These are phyloP conservation scores for Poecilia gillii DNA, from an alignment of 2,797 vertebrate genomes.

Conservation along the genomic window DNA sequence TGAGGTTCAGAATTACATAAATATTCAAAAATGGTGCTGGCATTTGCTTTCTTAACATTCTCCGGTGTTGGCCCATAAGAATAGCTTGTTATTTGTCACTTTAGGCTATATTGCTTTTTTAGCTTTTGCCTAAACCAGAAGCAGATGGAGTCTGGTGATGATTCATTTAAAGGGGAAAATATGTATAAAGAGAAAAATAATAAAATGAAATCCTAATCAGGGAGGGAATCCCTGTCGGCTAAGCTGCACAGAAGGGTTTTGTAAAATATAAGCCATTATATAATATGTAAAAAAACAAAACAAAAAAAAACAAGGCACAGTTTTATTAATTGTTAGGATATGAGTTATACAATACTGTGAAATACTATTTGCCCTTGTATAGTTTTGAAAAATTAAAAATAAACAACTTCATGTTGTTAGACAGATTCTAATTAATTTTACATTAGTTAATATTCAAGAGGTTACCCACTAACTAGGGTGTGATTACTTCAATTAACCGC, in stretches of 20 bases:
- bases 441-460: background rate
- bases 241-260: slow-evolving; percentile 16
- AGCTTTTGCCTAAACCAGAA: slow-evolving; percentile 22
- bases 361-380: background rate
- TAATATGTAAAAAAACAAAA: slow-evolving; percentile 23
- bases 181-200: slow-evolving; percentile 15
- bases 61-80: slow-evolving; percentile 11
- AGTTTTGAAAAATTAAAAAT: background rate
- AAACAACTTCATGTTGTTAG: background rate
- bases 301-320: slow-evolving; percentile 17
- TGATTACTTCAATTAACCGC: background rate
- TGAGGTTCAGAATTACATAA: background rate
- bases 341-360: background rate
- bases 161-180: slow-evolving; percentile 12
- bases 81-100: slow-evolving; percentile 37
- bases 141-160: slow-evolving; percentile 20
- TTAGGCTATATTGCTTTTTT: slow-evolving; percentile 23
- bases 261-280: slow-evolving; percentile 22
- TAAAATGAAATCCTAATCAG: slow-evolving; percentile 25
- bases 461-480: background rate
- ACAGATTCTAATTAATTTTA: background rate
- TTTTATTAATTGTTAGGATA: slow-evolving; percentile 1
- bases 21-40: slow-evolving; percentile 16
- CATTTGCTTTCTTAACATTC: slow-evolving; percentile 12
- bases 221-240: slow-evolving; percentile 29